Percentiles rank a stretch among this genome's conserved stretches.
These are phyloP conservation scores for Smittia sp. DNA, from an alignment of 2,888 invertebrate species.

Conservation along the genomic window DNA sequence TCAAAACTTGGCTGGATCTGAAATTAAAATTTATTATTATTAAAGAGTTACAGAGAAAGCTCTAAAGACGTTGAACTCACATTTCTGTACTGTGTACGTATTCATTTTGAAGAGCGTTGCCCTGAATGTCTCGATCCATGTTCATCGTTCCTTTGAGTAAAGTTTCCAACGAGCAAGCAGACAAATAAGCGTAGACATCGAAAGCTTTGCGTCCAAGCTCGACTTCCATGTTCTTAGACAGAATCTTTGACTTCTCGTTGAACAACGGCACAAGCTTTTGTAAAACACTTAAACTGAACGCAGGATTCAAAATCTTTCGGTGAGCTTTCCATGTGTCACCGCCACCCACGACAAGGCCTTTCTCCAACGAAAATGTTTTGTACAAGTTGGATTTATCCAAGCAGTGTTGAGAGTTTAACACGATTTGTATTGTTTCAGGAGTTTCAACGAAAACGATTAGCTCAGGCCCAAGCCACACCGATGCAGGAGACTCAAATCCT, in stretches of 20 bases:
- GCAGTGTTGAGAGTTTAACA: not conserved
- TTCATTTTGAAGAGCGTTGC: not conserved
- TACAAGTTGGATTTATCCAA: not conserved
- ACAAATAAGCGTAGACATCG: not conserved
- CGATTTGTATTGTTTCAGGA: not conserved
- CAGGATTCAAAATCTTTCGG: slow-evolving; percentile 1
- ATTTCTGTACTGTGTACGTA: not conserved
- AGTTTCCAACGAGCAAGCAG: slow-evolving; percentile 7
- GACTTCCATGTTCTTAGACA: not conserved
- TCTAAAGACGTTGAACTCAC: not conserved
- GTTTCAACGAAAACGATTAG: not conserved
- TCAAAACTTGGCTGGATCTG: not conserved
- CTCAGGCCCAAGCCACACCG: slow-evolving; percentile 4
- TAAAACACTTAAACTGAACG: not conserved
- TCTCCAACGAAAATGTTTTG: not conserved
- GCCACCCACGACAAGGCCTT: not conserved
- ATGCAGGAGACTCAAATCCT: not conserved
- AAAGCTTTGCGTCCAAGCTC: not conserved
- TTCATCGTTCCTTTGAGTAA: not conserved
- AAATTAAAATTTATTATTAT: not conserved
- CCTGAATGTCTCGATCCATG: not conserved
- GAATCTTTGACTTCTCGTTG: slow-evolving; percentile 12
- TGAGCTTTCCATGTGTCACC: not conserved
- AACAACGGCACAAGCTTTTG: not conserved
- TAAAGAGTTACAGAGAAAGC: not conserved